Conservation (phyloP, 2,888 invertebrate genomes). For the Dioctria rufipes region DNA sequence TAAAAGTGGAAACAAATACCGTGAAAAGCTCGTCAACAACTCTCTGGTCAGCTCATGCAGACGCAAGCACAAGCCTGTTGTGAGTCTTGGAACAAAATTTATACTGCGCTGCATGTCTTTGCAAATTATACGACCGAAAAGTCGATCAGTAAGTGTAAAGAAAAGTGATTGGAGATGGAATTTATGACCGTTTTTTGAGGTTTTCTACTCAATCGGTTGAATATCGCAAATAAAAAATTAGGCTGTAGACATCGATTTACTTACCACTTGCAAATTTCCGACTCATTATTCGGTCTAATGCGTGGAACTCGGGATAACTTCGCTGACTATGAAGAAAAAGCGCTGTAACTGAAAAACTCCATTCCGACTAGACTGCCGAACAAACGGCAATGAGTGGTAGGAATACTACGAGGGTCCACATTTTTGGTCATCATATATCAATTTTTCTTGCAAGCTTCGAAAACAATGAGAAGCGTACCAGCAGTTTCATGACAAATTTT, state of each 20-base stretch:
- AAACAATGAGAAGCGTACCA: background rate
- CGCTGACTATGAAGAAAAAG: too few relatives aligned
- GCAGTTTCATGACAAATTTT: background rate
- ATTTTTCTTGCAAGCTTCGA: background rate
- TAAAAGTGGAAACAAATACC: background rate
- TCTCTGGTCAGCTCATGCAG: conserved; percentile 50
- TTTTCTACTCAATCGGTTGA: background rate
- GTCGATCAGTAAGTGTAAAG: background rate
- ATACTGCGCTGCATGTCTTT: too few relatives aligned
- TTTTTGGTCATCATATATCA: background rate
- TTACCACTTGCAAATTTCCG: too few relatives aligned
- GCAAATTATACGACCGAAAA: background rate
- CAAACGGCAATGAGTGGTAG: background rate
- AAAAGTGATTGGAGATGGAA: background rate
- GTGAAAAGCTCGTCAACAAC: conserved; percentile 25
- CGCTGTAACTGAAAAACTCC: too few relatives aligned
- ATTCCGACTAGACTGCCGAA: background rate
- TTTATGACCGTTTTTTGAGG: background rate
- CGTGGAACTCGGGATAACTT: too few relatives aligned
- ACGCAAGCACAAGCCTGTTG: conserved; percentile 26
- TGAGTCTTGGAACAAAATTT: background rate
- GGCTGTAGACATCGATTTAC: too few relatives aligned
- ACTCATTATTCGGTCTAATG: too few relatives aligned
- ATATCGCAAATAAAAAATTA: background rate
- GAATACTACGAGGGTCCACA: background rate